Conservation (phyloP, 2,888 invertebrate genomes). For the Lithophane semibrunnea region DNA sequence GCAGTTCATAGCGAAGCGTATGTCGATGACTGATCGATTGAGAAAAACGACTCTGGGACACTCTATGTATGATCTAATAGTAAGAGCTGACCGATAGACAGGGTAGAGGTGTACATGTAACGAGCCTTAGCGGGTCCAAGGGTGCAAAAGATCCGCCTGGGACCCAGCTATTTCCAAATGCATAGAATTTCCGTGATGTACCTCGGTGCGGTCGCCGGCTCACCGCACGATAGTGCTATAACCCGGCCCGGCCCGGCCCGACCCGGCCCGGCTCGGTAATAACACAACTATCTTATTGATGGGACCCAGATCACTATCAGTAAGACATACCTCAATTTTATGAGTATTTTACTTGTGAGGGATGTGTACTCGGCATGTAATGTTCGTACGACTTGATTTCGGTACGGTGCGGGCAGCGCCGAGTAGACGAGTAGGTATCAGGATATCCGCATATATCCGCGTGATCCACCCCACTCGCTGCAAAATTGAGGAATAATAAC, state of each 20-base stretch:
- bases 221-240: not conserved
- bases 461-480: slow-evolving; percentile 28
- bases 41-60: not conserved
- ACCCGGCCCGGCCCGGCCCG: not conserved
- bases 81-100: not conserved
- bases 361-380: slow-evolving; percentile 9
- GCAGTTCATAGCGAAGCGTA: too few relatives aligned
- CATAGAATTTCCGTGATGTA: slow-evolving; percentile 37
- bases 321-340: slow-evolving; percentile 3
- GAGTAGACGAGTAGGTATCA: slow-evolving; percentile 5
- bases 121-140: not conserved
- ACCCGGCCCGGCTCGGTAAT: not conserved
- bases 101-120: slow-evolving; percentile 1
- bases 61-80: not conserved
- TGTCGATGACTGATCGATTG: too few relatives aligned
- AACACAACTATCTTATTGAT: slow-evolving; percentile 32
- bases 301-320: slow-evolving; percentile 21
- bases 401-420: not conserved
- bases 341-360: slow-evolving; percentile 19
- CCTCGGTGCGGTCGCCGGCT: not conserved
- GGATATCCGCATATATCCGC: slow-evolving; percentile 24
- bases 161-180: slow-evolving; percentile 42
- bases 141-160: slow-evolving; percentile 19
- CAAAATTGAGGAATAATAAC: slow-evolving; percentile 37
- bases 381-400: not conserved